Conservation (phyloP, 1,140 invertebrate species). For the Ladona fulva region DNA sequence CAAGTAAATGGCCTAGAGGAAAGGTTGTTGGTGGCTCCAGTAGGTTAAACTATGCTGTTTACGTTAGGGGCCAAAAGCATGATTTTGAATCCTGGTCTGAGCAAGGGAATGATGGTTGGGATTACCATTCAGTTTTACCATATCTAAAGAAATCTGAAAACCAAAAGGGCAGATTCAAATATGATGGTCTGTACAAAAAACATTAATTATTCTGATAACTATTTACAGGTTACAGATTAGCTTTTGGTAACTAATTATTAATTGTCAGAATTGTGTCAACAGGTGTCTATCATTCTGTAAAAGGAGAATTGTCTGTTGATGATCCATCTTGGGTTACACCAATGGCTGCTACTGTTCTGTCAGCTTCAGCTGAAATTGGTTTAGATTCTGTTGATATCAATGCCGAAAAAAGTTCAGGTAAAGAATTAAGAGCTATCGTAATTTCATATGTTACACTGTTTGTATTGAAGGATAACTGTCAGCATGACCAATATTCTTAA, state of each 20-base stretch:
- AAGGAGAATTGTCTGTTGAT: slow-evolving; percentile 32
- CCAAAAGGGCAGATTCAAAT: slow-evolving; percentile 24
- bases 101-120: slow-evolving; percentile 47
- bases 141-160: slow-evolving; percentile 48
- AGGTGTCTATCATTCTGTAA: neutral
- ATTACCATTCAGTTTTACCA: slow-evolving; percentile 45
- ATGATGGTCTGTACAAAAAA: slow-evolving; percentile 23
- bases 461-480: too few species aligned
- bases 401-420: slow-evolving; percentile 38
- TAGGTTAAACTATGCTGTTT: slow-evolving; percentile 76
- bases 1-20: slow-evolving; percentile 53
- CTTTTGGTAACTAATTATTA: neutral
- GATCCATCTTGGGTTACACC: slow-evolving; percentile 42
- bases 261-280: neutral
- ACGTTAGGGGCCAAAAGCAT: slow-evolving; percentile 62
- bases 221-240: neutral
- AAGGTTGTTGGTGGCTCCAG: slow-evolving; percentile 70
- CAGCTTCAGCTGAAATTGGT: slow-evolving; percentile 49
- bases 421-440: slow-evolving; percentile 13
- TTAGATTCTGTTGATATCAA: slow-evolving; percentile 39
- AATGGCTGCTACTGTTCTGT: slow-evolving; percentile 47
- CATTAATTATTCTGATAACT: neutral
- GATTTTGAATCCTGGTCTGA: slow-evolving; percentile 60
- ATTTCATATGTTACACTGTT: too few species aligned
- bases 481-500: too few species aligned